phyloP scores from a whole-genome alignment of 2,888 invertebrate genomes.

The Mechanitis mazaeus region DNA sequence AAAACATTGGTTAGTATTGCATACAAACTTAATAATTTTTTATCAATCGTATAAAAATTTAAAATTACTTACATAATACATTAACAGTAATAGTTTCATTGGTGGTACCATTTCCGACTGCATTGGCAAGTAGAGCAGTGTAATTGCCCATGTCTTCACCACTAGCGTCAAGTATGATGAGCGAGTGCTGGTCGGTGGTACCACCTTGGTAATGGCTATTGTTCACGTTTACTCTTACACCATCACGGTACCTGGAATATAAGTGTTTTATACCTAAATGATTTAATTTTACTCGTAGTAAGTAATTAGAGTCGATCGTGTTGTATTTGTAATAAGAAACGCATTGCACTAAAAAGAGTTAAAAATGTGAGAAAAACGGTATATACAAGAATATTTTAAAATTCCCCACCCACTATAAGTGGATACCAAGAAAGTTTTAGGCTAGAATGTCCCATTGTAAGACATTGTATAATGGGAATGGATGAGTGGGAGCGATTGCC shows the following conservation, averaged over 20 bases:
- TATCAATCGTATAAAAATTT: not conserved
- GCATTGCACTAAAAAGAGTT: too few species aligned
- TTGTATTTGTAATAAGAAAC: too few species aligned
- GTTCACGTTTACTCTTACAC: slow-evolving; percentile 72
- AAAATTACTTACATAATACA: slow-evolving; percentile 84
- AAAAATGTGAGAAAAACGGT: too few species aligned
- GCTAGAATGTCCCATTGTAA: too few species aligned
- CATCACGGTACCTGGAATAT: slow-evolving; percentile 82
- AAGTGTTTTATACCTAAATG: not conserved
- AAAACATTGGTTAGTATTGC: too few species aligned
- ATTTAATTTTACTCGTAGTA: not conserved
- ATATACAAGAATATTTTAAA: too few species aligned
- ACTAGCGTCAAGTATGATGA: slow-evolving; percentile 85
- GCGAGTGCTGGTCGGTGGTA: slow-evolving; percentile 82
- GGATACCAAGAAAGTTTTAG: too few species aligned
- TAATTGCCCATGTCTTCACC: slow-evolving; percentile 91
- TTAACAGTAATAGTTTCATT: slow-evolving; percentile 85
- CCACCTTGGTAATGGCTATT: slow-evolving; percentile 84
- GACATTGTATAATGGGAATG: too few species aligned
- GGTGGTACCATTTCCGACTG: slow-evolving; percentile 85
- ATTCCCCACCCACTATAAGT: too few species aligned
- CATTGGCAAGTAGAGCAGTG: slow-evolving; percentile 87
- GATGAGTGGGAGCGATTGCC: too few species aligned
- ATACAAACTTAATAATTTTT: too few species aligned
- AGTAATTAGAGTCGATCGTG: too few species aligned